These are phyloP conservation scores for Miniopterus natalensis DNA, from an alignment of 2,113 vertebrate genomes.

Conservation along the genomic window DNA sequence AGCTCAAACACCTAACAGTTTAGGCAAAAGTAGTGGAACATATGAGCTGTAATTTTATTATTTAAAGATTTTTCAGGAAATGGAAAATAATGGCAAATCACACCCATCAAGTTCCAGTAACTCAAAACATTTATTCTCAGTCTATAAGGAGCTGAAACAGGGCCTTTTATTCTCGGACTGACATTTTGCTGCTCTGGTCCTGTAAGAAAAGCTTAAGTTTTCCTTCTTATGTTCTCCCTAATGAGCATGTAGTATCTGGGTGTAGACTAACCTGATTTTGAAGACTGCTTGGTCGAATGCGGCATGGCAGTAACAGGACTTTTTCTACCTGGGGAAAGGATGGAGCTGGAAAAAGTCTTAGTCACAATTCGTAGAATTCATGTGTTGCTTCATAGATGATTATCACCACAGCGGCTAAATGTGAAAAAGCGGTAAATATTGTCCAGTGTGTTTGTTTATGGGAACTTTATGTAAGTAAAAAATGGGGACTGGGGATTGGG, in stretches of 20 bases:
- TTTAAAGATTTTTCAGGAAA: conserved; percentile 74
- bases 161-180: conserved; percentile 42
- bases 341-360: conserved; percentile 42
- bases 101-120: conserved; percentile 78
- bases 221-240: conserved; percentile 51
- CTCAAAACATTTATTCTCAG: conserved; percentile 58
- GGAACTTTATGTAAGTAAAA: conserved; percentile 32
- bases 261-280: conserved; percentile 58
- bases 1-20: conserved; percentile 63
- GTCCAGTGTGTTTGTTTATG: conserved; percentile 55
- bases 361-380: conserved; percentile 62
- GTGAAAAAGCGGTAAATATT: conserved; percentile 56
- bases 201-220: conserved; percentile 56
- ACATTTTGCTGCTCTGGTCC: conserved; percentile 45
- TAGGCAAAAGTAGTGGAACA: conserved; percentile 72
- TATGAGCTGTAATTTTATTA: conserved; percentile 75
- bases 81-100: conserved; percentile 81
- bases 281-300: not conserved
- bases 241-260: conserved; percentile 43
- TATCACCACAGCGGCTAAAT: conserved; percentile 38
- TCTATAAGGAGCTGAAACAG: conserved; percentile 63
- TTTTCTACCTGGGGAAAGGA: conserved; percentile 50
- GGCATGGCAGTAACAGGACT: not conserved
- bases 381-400: conserved; percentile 67
- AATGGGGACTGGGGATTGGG: not conserved